Conservation (phyloP, 2,797 vertebrate genomes). For the Choloepus didactylus region DNA sequence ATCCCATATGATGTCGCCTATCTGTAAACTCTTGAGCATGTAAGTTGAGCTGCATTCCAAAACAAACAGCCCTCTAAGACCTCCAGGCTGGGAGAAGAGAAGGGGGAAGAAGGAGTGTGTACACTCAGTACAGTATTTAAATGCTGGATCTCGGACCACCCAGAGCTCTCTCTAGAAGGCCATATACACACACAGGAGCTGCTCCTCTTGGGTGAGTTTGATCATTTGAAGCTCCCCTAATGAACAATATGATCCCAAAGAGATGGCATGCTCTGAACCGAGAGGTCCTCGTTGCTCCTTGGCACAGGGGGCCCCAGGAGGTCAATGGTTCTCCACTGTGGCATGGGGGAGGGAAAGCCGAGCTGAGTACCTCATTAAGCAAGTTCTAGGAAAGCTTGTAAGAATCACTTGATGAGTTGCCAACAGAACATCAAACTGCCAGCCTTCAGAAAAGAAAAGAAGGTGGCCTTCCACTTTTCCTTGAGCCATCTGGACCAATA, state of each 20-base stretch:
- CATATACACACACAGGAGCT: background rate
- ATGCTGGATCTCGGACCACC: background rate
- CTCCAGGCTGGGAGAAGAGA: background rate
- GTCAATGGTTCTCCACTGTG: background rate
- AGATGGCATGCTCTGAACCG: background rate
- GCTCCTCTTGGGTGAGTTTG: no score
- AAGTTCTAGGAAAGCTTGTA: background rate
- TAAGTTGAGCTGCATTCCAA: background rate
- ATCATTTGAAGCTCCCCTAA: background rate
- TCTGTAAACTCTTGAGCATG: background rate
- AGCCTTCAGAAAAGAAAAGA: background rate
- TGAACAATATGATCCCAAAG: background rate
- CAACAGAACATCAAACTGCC: background rate
- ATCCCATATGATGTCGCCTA: background rate
- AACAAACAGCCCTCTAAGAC: background rate
- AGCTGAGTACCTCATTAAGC: background rate
- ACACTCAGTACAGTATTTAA: background rate
- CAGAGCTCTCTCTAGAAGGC: background rate
- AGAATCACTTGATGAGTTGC: background rate
- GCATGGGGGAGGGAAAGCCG: background rate
- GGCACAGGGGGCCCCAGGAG: background rate
- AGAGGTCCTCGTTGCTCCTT: background rate
- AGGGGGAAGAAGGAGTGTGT: no score
- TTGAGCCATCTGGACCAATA: background rate
- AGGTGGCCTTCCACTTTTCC: background rate